These are phyloP conservation scores for Cantharis rustica DNA, from an alignment of 2,888 invertebrate species.

Conservation along the genomic window DNA sequence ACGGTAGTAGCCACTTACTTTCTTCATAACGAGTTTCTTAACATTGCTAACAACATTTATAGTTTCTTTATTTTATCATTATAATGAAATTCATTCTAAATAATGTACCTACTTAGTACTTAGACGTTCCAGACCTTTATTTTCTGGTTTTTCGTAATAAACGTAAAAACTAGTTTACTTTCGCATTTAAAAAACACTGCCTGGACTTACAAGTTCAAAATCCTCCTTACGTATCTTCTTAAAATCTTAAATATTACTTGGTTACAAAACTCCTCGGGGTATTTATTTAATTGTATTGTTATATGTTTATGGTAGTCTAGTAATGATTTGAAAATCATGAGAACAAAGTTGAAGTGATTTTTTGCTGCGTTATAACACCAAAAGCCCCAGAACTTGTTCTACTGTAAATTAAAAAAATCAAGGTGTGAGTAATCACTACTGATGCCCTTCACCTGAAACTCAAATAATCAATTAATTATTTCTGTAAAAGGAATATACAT, in stretches of 20 bases:
- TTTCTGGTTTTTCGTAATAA: not conserved
- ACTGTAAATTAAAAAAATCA: not conserved
- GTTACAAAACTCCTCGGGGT: not conserved
- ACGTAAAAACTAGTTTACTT: not conserved
- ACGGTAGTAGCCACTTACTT: slow-evolving; percentile 26
- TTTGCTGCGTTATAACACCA: not conserved
- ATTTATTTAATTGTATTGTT: not conserved
- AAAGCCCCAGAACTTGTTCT: not conserved
- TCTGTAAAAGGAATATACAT: not conserved
- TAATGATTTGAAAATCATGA: no score
- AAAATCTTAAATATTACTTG: not conserved
- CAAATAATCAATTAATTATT: not conserved
- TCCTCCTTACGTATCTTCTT: not conserved
- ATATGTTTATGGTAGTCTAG: no score
- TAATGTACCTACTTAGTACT: not conserved
- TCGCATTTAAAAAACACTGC: not conserved
- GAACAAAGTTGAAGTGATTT: no score
- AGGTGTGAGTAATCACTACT: not conserved
- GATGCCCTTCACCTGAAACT: not conserved
- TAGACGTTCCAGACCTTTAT: not conserved
- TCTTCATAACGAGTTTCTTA: slow-evolving; percentile 11
- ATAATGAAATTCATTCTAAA: not conserved
- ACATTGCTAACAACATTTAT: not conserved
- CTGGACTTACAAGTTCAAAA: not conserved
- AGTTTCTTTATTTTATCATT: not conserved